Evolutionary conservation across 2,797 vertebrate genomes (phyloP).

Genomic region (Neosalanx taihuensis): DNA sequence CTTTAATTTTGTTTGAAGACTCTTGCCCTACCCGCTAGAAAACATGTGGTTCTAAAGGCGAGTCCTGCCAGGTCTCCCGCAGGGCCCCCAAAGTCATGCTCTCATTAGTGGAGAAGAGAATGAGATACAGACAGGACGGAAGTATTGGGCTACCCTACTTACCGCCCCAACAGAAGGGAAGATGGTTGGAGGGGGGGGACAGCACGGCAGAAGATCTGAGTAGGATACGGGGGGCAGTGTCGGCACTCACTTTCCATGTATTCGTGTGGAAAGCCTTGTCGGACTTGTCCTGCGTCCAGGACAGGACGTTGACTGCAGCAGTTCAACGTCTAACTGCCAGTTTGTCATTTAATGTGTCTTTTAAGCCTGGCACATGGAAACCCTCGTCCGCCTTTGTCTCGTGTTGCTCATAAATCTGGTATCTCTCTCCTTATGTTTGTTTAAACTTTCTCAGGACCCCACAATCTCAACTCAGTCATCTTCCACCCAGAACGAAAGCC

Average conservation of each 20-base stretch:
- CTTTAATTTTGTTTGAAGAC: constrained; percentile 55
- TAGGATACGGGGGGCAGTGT: neutral
- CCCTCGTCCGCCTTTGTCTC: constrained; percentile 55
- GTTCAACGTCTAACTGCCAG: too few species aligned
- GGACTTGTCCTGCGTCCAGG: neutral
- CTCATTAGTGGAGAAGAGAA: constrained; percentile 64
- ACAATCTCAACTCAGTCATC: constrained; percentile 47
- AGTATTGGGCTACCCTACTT: neutral
- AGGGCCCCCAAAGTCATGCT: constrained; percentile 56
- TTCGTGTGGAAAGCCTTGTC: neutral
- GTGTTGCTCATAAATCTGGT: constrained; percentile 55
- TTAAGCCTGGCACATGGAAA: constrained; percentile 8
- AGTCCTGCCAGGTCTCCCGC: constrained; percentile 38
- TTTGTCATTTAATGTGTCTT: neutral
- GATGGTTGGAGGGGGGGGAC: neutral
- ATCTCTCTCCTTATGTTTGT: constrained; percentile 61
- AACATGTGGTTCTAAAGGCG: constrained; percentile 70
- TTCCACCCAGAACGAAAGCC: constrained; percentile 55
- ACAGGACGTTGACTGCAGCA: neutral
- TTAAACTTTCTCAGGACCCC: constrained; percentile 72
- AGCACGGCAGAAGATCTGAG: constrained; percentile 13
- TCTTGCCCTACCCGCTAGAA: constrained; percentile 44
- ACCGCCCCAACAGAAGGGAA: constrained; percentile 1
- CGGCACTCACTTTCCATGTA: neutral
- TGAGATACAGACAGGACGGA: constrained; percentile 13